phyloP scores from a whole-genome alignment of 2,888 invertebrate species.

The Cephus pygmeus region DNA sequence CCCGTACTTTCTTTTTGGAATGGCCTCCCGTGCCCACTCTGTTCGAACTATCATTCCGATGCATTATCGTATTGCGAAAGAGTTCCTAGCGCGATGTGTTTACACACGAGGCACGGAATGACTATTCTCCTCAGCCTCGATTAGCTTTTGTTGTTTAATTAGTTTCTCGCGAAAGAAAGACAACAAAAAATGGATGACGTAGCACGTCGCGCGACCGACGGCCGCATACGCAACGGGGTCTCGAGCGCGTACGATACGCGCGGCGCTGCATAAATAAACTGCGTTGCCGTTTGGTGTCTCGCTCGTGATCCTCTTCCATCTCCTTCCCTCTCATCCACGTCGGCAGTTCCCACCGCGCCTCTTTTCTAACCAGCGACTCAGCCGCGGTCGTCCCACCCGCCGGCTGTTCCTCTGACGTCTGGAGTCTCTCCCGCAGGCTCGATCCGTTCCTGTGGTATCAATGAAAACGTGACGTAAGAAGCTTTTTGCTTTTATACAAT shows the following conservation, averaged over 20 bases:
- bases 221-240: neutral
- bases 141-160: neutral
- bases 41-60: neutral
- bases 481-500: neutral
- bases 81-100: constrained; percentile 1
- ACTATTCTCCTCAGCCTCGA: neutral
- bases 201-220: neutral
- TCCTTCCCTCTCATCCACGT: neutral
- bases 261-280: constrained; percentile 8
- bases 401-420: neutral
- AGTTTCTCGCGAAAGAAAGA: neutral
- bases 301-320: neutral
- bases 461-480: constrained; percentile 7
- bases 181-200: neutral
- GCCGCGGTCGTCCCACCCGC: neutral
- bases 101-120: neutral
- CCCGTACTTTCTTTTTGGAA: neutral
- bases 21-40: neutral
- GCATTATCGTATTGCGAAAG: neutral
- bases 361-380: neutral
- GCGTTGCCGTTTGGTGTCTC: constrained; percentile 1
- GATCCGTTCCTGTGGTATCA: neutral
- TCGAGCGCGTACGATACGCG: constrained; percentile 7
- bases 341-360: constrained; percentile 1
- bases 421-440: neutral